A percentile compares a stretch with the other conserved stretches of the same genome.
Evolutionary conservation across 2,888 invertebrate genomes (phyloP).

Genomic region (Diarsia mendica): DNA sequence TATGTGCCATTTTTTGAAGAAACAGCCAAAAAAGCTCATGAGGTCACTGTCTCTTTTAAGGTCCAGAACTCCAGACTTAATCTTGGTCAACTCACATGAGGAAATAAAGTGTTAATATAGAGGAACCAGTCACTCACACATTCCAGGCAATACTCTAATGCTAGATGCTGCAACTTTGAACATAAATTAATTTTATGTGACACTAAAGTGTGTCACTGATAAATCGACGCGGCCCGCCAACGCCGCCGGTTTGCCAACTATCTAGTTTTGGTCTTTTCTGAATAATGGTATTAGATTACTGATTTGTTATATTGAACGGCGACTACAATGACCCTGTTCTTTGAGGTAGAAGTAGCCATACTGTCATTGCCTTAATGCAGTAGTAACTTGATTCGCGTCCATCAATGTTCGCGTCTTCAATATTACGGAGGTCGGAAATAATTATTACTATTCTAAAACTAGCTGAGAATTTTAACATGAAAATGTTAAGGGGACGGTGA

Average conservation of each 20-base stretch:
- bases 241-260: constrained; percentile 37
- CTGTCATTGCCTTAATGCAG: background rate
- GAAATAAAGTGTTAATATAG: background rate
- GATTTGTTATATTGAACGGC: constrained; percentile 22
- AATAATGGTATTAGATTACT: constrained; percentile 18
- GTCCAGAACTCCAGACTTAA: no score
- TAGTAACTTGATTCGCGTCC: background rate
- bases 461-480: background rate
- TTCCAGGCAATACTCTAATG: constrained; percentile 52
- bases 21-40: no score
- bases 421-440: background rate
- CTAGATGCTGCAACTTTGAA: constrained; percentile 73
- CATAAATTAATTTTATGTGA: constrained; percentile 82
- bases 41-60: no score
- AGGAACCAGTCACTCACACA: background rate
- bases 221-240: constrained; percentile 61
- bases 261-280: constrained; percentile 18
- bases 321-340: background rate
- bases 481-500: no score
- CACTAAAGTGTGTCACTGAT: constrained; percentile 74
- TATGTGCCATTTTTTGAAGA: no score
- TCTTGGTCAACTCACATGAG: no score
- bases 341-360: background rate
- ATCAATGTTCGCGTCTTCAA: no score
- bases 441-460: background rate